A percentile compares a stretch with the other conserved stretches of the same genome.
These are phyloP conservation scores for Pyxicephalus adspersus DNA, from an alignment of 2,113 vertebrate genomes.

Conservation along the genomic window DNA sequence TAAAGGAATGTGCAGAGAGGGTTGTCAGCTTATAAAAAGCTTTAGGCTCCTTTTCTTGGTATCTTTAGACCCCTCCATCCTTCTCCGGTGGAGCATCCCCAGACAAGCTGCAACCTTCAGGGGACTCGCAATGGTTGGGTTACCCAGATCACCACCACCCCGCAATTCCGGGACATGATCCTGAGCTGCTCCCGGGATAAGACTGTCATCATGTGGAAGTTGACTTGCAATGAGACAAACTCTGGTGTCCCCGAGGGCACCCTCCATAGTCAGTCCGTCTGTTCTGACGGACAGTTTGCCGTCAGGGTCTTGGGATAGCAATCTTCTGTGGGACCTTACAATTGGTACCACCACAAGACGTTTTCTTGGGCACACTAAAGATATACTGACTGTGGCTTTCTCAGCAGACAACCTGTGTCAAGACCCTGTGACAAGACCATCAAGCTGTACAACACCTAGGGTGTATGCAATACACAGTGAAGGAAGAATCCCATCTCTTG, in stretches of 20 bases:
- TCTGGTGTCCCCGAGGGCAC: slow-evolving; percentile 93
- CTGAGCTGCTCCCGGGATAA: no score
- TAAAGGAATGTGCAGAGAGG: no score
- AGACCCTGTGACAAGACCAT: slow-evolving; percentile 95
- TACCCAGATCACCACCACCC: no score
- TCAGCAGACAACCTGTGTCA: slow-evolving; percentile 96
- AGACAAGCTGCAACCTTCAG: no score
- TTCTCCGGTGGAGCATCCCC: no score
- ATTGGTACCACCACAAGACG: slow-evolving; percentile 87
- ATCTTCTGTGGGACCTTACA: slow-evolving; percentile 93
- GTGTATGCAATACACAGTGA: slow-evolving; percentile 95
- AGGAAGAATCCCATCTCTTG: slow-evolving; percentile 97
- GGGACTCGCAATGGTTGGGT: no score
- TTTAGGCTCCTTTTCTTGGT: no score
- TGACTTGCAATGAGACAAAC: slow-evolving; percentile 95
- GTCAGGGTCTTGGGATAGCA: slow-evolving; percentile 91
- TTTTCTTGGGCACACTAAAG: slow-evolving; percentile 93
- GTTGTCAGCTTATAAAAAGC: no score
- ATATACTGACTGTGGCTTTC: slow-evolving; percentile 94
- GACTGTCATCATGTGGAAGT: slow-evolving; percentile 96
- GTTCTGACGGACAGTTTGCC: slow-evolving; percentile 94
- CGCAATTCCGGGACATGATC: no score
- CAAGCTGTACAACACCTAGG: slow-evolving; percentile 96
- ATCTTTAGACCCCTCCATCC: no score
- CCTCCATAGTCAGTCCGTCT: slow-evolving; percentile 89